phyloP scores from a whole-genome alignment of 2,113 vertebrate genomes.

The Sphyrna mokarran region DNA sequence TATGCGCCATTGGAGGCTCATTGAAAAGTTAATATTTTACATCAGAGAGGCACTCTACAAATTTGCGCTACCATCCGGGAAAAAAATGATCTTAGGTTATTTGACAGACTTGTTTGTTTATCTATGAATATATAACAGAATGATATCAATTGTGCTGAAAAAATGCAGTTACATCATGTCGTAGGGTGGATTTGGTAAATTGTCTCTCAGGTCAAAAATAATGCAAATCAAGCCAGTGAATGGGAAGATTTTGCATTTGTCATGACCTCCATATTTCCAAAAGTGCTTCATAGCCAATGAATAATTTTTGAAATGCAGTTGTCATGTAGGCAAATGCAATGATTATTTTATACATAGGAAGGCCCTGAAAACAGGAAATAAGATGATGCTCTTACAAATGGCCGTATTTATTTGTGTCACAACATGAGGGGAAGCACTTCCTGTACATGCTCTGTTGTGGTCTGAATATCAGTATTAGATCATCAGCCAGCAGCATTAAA shows the following conservation, averaged over 20 bases:
- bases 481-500: too few species aligned
- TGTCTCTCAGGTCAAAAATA: not conserved
- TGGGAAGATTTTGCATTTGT: not conserved
- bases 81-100: not conserved
- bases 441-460: too few species aligned
- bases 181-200: not conserved
- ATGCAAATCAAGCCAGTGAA: not conserved
- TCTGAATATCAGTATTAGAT: too few species aligned
- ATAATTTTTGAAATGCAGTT: not conserved
- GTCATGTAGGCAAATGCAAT: too few species aligned
- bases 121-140: not conserved
- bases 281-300: not conserved
- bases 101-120: not conserved
- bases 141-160: not conserved
- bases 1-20: not conserved
- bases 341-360: too few species aligned
- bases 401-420: not conserved
- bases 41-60: too few species aligned
- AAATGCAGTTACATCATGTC: not conserved
- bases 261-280: not conserved
- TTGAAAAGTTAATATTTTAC: not conserved
- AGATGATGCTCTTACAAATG: not conserved
- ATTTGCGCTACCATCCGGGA: not conserved
- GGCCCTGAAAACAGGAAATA: not conserved
- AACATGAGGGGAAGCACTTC: too few species aligned